Conservation (phyloP, 1,140 invertebrate species). For the Pararge aegeria region DNA sequence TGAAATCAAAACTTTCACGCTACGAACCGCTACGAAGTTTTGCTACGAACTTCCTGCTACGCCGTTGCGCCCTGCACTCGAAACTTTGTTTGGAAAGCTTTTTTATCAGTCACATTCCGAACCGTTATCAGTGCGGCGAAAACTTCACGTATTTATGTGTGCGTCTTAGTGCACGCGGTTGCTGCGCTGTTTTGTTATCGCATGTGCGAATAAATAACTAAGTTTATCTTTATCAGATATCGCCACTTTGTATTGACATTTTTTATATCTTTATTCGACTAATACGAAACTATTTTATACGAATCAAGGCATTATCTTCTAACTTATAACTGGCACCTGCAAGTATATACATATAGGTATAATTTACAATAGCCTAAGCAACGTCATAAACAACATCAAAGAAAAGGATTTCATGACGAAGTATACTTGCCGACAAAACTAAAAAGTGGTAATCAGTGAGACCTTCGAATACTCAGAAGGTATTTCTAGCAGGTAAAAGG, state of each 20-base stretch:
- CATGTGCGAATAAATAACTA: conserved; percentile 8
- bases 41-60: conserved; percentile 79
- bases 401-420: not conserved
- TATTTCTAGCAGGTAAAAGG: conserved; percentile 39
- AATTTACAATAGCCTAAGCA: no score
- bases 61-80: conserved; percentile 69
- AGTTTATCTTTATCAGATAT: conserved; percentile 20
- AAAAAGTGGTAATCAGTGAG: not conserved
- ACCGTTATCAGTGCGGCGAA: conserved; percentile 61
- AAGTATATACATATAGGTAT: no score
- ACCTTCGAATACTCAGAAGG: conserved; percentile 5
- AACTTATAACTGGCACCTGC: no score
- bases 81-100: conserved; percentile 76
- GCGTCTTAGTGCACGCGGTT: conserved; percentile 13
- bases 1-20: conserved; percentile 80
- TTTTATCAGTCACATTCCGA: conserved; percentile 70
- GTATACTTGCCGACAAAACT: not conserved
- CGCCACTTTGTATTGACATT: not conserved
- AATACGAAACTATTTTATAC: not conserved
- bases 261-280: not conserved
- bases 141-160: conserved; percentile 36
- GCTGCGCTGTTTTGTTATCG: conserved; percentile 12
- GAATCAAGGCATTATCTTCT: no score
- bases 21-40: conserved; percentile 78
- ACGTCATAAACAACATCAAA: not conserved